Conservation (phyloP, 2,888 invertebrate species). For the Fissipunctia ypsillon region DNA sequence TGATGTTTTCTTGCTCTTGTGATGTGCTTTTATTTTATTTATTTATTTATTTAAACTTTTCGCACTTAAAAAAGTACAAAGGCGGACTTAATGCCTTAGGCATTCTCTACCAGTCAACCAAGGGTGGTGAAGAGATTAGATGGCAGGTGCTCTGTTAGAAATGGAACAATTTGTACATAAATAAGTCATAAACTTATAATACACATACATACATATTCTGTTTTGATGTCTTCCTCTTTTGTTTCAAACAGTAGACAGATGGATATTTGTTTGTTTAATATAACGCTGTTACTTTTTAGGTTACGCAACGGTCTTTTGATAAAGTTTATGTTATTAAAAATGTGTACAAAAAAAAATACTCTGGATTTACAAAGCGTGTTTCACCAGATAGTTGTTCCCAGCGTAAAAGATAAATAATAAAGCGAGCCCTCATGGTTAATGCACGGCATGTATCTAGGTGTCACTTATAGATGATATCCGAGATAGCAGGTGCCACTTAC, state of each 20-base stretch:
- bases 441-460: slow-evolving; percentile 25
- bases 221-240: slow-evolving; percentile 10
- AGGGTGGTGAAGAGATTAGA: too few species aligned
- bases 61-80: too few species aligned
- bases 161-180: too few species aligned
- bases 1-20: not conserved
- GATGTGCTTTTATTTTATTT: slow-evolving; percentile 29
- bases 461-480: slow-evolving; percentile 21
- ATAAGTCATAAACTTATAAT: too few species aligned
- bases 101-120: too few species aligned
- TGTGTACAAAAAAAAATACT: slow-evolving; percentile 3
- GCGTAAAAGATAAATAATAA: slow-evolving; percentile 21
- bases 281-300: not conserved
- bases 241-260: slow-evolving; percentile 1
- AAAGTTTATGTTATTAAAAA: not conserved
- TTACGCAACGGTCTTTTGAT: slow-evolving; percentile 20
- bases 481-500: slow-evolving; percentile 35
- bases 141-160: too few species aligned
- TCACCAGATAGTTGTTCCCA: not conserved
- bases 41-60: too few species aligned
- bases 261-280: not conserved
- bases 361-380: slow-evolving; percentile 10
- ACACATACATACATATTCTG: too few species aligned
- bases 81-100: too few species aligned
- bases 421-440: slow-evolving; percentile 24